These are phyloP conservation scores for Calonectris borealis DNA, from an alignment of 2,113 vertebrate genomes.

Conservation along the genomic window DNA sequence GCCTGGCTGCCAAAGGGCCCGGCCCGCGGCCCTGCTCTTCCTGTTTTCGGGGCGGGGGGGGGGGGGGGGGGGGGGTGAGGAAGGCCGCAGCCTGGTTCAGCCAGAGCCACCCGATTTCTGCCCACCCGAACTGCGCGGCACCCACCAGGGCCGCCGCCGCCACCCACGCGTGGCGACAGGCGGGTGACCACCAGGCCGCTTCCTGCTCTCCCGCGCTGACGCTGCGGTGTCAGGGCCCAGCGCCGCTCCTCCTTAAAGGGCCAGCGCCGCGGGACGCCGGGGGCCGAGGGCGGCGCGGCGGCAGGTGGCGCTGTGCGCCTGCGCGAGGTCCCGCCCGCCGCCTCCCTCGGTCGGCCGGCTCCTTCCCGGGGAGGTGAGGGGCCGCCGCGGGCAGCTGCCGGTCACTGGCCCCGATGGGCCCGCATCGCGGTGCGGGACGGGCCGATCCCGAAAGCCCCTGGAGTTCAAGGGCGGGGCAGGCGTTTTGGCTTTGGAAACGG, in stretches of 20 bases:
- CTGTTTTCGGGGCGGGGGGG: no score
- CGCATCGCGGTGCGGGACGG: background rate
- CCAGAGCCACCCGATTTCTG: no score
- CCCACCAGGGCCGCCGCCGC: background rate
- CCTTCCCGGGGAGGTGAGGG: no score
- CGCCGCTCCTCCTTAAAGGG: background rate
- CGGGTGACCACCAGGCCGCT: accelerated
- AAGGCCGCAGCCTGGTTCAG: background rate
- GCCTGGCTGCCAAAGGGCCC: background rate
- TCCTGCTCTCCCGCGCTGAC: background rate
- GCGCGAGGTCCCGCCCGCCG: background rate
- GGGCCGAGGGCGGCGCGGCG: background rate
- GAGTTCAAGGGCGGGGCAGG: background rate
- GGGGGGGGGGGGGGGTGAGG: no score
- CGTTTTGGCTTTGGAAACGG: background rate
- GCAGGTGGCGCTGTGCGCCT: background rate
- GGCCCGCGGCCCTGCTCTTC: background rate
- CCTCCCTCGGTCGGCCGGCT: no score
- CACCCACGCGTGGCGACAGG: background rate
- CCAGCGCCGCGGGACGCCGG: background rate
- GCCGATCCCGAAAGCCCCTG: background rate
- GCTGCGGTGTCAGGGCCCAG: no score
- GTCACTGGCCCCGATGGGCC: no score
- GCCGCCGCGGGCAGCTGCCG: no score
- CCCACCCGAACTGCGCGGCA: background rate